Conservation (phyloP, 2,797 vertebrate species). For the Acanthurus tractus region DNA sequence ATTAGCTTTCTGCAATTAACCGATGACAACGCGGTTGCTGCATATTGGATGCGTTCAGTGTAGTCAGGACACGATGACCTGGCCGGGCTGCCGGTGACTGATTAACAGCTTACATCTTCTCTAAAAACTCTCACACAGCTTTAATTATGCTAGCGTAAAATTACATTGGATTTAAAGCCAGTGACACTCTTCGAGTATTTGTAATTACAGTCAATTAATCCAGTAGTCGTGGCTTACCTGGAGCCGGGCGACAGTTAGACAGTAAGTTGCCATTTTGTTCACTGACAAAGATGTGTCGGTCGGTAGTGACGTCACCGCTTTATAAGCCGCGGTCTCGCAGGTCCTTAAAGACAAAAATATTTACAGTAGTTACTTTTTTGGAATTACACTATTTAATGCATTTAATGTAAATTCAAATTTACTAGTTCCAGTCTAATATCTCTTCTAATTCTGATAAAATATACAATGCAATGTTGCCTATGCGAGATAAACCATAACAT, state of each 20-base stretch:
- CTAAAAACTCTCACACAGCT: rapidly evolving
- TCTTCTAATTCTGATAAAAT: rapidly evolving
- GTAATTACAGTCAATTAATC: not conserved
- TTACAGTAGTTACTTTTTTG: not conserved
- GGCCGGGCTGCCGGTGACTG: constrained; percentile 23
- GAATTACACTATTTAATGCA: not conserved
- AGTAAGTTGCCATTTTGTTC: constrained; percentile 99
- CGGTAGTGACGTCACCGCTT: constrained; percentile 82
- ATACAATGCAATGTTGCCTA: rapidly evolving
- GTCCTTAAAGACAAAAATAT: constrained; percentile 45
- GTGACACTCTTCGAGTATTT: not conserved
- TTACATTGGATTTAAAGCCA: rapidly evolving
- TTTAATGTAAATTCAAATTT: rapidly evolving
- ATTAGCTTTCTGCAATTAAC: not conserved
- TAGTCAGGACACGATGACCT: constrained; percentile 80
- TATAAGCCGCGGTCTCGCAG: constrained; percentile 8
- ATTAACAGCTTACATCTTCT: not conserved
- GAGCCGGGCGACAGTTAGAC: constrained; percentile 90
- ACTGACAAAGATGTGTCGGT: constrained; percentile 97
- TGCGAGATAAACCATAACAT: not conserved
- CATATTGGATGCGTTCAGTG: constrained; percentile 11
- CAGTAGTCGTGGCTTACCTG: constrained; percentile 85
- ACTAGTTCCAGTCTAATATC: rapidly evolving
- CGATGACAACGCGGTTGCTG: not conserved
- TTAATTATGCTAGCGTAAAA: rapidly evolving